Conservation (phyloP, 2,888 invertebrate genomes). For the Drosophila diplacantha region DNA sequence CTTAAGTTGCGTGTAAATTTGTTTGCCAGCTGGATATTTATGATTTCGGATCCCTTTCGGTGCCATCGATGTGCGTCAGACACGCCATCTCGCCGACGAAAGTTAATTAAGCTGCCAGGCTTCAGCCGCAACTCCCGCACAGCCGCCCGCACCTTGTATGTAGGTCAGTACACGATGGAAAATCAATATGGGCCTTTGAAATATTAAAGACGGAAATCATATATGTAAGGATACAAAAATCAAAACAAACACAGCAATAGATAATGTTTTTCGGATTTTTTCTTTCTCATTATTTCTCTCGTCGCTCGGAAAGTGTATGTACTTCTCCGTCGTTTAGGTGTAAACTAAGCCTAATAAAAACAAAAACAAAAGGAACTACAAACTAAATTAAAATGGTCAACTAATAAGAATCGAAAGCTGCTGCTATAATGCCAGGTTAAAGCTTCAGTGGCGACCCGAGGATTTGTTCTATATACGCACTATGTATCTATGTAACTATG, state of each 20-base stretch:
- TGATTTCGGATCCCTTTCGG: constrained; percentile 28
- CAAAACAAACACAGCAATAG: constrained; percentile 27
- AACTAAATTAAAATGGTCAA: constrained; percentile 29
- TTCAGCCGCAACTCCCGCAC: constrained; percentile 37
- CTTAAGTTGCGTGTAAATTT: constrained; percentile 56
- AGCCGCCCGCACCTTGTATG: constrained; percentile 35
- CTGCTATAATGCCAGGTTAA: constrained; percentile 31
- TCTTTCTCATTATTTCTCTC: constrained; percentile 18
- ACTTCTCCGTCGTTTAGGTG: constrained; percentile 22
- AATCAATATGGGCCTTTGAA: constrained; percentile 54
- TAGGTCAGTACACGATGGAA: constrained; percentile 58
- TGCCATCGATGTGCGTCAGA: constrained; percentile 47
- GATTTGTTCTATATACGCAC: constrained; percentile 36
- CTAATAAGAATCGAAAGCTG: constrained; percentile 37
- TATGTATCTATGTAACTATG: constrained; percentile 18
- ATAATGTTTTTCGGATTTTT: constrained; percentile 29
- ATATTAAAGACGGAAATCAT: constrained; percentile 14
- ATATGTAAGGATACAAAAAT: constrained; percentile 6
- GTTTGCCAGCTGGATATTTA: constrained; percentile 56
- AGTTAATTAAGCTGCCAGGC: constrained; percentile 58
- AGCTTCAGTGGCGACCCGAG: constrained; percentile 46
- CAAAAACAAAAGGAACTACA: constrained; percentile 26
- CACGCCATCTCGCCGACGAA: constrained; percentile 47
- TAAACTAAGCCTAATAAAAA: constrained; percentile 22
- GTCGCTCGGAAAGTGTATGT: constrained; percentile 15